Conservation (phyloP, 2,888 invertebrate genomes). For the Pollenia angustigena region DNA sequence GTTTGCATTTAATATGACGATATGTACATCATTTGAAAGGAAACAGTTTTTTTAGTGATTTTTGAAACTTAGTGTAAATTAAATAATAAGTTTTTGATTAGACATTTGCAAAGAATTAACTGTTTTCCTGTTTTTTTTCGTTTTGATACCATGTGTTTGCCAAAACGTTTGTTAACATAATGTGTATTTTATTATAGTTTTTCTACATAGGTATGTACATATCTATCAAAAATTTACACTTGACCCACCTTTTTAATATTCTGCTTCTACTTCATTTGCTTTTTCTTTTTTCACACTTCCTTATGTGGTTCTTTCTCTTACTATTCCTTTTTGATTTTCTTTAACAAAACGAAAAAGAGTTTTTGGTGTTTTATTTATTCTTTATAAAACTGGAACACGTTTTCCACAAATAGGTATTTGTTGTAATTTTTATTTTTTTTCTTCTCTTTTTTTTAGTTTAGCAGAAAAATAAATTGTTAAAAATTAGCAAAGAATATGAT, state of each 20-base stretch:
- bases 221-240: constrained; percentile 77
- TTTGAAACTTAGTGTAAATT: constrained; percentile 9
- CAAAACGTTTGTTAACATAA: constrained; percentile 46
- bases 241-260: constrained; percentile 81
- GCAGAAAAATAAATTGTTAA: constrained; percentile 45
- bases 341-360: constrained; percentile 46
- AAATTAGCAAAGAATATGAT: constrained; percentile 38
- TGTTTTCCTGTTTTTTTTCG: not conserved
- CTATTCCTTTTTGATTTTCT: constrained; percentile 41
- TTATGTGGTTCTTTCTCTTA: constrained; percentile 36
- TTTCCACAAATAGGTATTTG: constrained; percentile 49
- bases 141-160: constrained; percentile 51
- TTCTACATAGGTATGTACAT: no score
- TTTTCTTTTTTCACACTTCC: constrained; percentile 44
- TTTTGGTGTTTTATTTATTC: constrained; percentile 51
- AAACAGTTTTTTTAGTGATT: not conserved
- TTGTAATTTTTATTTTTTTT: constrained; percentile 14
- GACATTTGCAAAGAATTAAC: constrained; percentile 15
- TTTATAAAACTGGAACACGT: constrained; percentile 61
- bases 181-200: constrained; percentile 48
- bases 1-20: no score
- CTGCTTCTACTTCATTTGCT: constrained; percentile 47
- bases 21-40: constrained; percentile 14
- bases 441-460: constrained; percentile 7
- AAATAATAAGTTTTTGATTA: constrained; percentile 10